Evolutionary conservation across 2,113 vertebrate species (phyloP).

Genomic region (Plecotus auritus): DNA sequence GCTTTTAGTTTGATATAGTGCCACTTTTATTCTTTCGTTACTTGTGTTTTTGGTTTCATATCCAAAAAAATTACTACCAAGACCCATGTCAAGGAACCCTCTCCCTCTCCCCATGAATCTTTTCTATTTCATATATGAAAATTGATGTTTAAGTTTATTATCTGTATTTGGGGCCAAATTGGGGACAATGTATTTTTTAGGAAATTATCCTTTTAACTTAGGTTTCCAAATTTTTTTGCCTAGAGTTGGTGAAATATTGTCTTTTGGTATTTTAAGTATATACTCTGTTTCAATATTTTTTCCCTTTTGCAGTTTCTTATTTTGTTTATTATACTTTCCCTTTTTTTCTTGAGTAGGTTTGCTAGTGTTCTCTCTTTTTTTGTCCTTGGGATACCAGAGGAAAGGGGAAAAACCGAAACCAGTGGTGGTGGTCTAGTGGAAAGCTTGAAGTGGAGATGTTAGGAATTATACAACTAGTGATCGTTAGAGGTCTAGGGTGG

Average conservation of each 20-base stretch:
- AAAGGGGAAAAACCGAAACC: background rate
- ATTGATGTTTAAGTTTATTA: background rate
- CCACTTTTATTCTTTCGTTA: background rate
- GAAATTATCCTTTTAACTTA: background rate
- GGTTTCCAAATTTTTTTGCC: background rate
- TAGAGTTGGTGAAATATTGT: background rate
- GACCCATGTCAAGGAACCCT: background rate
- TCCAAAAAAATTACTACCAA: background rate
- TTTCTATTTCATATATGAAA: background rate
- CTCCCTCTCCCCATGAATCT: background rate
- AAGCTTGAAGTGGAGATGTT: background rate
- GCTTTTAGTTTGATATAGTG: background rate
- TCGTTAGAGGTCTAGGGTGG: background rate
- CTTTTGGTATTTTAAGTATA: background rate
- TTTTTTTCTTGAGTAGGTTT: background rate
- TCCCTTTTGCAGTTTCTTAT: background rate
- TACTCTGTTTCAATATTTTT: background rate
- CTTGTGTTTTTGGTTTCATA: background rate
- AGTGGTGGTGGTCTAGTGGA: background rate
- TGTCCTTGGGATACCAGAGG: background rate
- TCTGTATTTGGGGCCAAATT: background rate
- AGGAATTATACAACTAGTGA: background rate
- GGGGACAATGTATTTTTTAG: background rate
- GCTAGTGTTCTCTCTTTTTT: background rate
- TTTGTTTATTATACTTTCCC: background rate